phyloP scores from a whole-genome alignment of 1,140 invertebrate genomes.

The roundworm (Caenorhabditis elegans) region DNA sequence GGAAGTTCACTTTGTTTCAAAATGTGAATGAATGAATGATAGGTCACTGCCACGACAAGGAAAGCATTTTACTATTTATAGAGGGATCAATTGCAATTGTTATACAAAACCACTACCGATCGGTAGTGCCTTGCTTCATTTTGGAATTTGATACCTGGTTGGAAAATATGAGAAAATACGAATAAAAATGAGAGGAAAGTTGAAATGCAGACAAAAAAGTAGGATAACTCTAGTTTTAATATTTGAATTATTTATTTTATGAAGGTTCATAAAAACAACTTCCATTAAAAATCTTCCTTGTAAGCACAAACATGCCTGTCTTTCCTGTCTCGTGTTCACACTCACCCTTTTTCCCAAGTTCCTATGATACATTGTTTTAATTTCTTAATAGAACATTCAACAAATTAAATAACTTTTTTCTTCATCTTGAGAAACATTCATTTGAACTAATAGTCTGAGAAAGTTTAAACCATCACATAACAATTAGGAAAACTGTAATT shows the following conservation, averaged over 20 bases:
- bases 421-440: too few species aligned
- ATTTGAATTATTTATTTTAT: too few species aligned
- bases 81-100: constrained; percentile 24
- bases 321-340: too few species aligned
- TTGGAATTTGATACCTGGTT: constrained; percentile 19
- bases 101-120: background rate
- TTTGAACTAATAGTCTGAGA: too few species aligned
- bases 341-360: background rate
- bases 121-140: background rate
- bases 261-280: background rate
- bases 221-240: too few species aligned
- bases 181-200: too few species aligned
- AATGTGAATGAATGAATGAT: background rate
- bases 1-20: background rate
- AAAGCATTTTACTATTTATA: constrained; percentile 20
- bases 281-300: background rate
- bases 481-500: too few species aligned
- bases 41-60: background rate
- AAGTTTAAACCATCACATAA: too few species aligned
- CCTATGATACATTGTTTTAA: too few species aligned
- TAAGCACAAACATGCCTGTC: too few species aligned
- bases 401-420: too few species aligned
- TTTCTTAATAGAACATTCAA: too few species aligned
- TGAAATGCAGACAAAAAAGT: background rate
- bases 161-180: background rate